Evolutionary conservation across 2,888 invertebrate species (phyloP), one percentile per base, ranked within the genome.

Genomic region (Cinara cedri): DNA sequence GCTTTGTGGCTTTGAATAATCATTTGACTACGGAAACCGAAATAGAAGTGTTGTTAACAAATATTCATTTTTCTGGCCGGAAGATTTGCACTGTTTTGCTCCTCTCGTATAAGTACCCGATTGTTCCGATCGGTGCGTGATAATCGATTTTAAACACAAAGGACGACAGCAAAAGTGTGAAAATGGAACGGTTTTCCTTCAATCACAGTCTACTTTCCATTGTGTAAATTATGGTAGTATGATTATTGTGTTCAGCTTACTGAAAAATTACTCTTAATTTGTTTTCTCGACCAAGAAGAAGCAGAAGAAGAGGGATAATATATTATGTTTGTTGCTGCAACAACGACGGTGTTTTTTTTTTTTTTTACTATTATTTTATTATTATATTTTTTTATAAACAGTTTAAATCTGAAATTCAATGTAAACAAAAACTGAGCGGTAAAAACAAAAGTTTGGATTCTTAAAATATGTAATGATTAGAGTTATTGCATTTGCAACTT

Each of bases 161-260:
- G 66, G 70, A 78, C 60, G 62, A 78, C 24, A 70, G 70, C 78
- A 78, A 78, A 78, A 78, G 78, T 78, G 78, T 78, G 78, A 78
- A 78, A 78, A 78, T 78, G 78, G 51, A 70, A 60, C 78, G 70
- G 68, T 78, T 78, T 78, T 68, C 60, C 42, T 78, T 60, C 68
- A n/a, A 78, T 66, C 62, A 49, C 62, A 57, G 60, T 70, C 70
- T 42, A 78, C 78, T 78, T 78, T 78, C 78, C 70, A 78, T 78
- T 78, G 78, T 78, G 70, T 78, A 78, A 70, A 70, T 70, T 49
- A 60, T 46, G 16, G 60, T 19, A 42, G 78, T 46, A 70, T 60
- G 76, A 78, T 78, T 78, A 78, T 21, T 78, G 78, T 78, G 78
- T 78, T 70, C 78, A 78, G 78, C 68, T 78, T 70, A 78, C 68